Conservation (phyloP, 2,888 invertebrate species). For the Drosophila paramelanica region DNA sequence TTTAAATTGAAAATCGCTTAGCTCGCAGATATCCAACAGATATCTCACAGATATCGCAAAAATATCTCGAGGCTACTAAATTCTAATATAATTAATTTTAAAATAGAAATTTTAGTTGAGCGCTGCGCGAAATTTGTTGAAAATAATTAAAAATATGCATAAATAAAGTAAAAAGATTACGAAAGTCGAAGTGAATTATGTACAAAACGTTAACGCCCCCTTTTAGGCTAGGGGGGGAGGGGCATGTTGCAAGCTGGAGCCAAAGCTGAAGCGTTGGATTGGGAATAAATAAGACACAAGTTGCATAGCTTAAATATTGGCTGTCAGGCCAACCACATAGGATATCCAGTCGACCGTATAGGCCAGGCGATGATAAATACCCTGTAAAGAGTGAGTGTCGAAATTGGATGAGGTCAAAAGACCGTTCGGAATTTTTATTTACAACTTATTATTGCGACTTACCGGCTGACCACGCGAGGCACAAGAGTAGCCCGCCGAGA, state of each 20-base stretch:
- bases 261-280: conserved; percentile 35
- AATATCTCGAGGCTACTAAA: conserved; percentile 33
- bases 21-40: conserved; percentile 36
- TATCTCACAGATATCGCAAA: conserved; percentile 18
- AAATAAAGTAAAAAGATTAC: conserved; percentile 49
- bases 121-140: conserved; percentile 53
- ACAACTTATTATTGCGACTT: conserved; percentile 12
- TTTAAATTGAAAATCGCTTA: conserved; percentile 50
- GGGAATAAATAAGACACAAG: conserved; percentile 53
- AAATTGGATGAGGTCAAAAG: not conserved
- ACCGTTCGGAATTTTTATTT: no score
- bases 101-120: conserved; percentile 10
- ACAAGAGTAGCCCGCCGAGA: conserved; percentile 97
- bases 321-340: conserved; percentile 86
- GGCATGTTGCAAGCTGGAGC: conserved; percentile 32
- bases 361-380: conserved; percentile 96
- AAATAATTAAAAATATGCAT: conserved; percentile 50
- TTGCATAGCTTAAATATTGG: conserved; percentile 75
- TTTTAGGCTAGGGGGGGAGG: conserved; percentile 5
- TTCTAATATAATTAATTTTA: conserved; percentile 34
- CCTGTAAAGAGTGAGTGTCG: conserved; percentile 81
- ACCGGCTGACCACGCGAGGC: conserved; percentile 95
- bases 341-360: conserved; percentile 97
- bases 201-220: conserved; percentile 66
- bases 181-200: conserved; percentile 60